Percentiles rank a stretch among this genome's conserved stretches.
phyloP scores from a whole-genome alignment of 1,140 invertebrate genomes.

The Leptinotarsa texana region DNA sequence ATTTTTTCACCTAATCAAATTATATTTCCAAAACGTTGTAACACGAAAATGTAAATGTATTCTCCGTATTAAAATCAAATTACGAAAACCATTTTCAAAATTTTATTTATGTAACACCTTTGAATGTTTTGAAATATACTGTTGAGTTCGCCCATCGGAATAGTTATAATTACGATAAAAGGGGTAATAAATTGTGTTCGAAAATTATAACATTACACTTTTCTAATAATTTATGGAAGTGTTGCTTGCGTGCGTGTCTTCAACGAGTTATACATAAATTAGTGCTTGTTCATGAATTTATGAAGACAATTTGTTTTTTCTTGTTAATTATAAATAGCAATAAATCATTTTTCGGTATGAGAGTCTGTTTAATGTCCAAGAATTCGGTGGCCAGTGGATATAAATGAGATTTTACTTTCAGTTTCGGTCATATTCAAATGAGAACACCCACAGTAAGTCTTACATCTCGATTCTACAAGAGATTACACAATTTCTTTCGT shows the following conservation, averaged over 20 bases:
- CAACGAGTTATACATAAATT: slow-evolving; percentile 1
- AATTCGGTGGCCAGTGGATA: no score
- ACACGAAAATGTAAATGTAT: background rate
- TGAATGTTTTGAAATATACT: background rate
- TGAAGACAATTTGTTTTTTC: no score
- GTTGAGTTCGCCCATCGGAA: background rate
- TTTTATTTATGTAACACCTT: background rate
- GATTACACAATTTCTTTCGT: no score
- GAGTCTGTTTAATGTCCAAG: no score
- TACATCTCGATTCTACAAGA: no score
- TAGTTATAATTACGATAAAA: background rate
- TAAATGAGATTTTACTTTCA: no score
- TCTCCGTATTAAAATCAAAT: background rate
- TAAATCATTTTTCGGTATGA: no score
- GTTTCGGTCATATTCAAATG: no score
- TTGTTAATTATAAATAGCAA: no score
- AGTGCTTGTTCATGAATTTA: background rate
- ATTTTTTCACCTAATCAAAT: background rate
- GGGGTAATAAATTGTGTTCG: background rate
- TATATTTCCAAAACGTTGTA: background rate
- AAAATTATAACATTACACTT: background rate
- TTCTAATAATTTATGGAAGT: background rate
- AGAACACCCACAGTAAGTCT: no score
- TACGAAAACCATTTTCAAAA: background rate
- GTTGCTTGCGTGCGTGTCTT: background rate